Percentiles rank a stretch among this genome's conserved stretches.
phyloP scores from a whole-genome alignment of 1,140 invertebrate species.

The Cydia pomonella region DNA sequence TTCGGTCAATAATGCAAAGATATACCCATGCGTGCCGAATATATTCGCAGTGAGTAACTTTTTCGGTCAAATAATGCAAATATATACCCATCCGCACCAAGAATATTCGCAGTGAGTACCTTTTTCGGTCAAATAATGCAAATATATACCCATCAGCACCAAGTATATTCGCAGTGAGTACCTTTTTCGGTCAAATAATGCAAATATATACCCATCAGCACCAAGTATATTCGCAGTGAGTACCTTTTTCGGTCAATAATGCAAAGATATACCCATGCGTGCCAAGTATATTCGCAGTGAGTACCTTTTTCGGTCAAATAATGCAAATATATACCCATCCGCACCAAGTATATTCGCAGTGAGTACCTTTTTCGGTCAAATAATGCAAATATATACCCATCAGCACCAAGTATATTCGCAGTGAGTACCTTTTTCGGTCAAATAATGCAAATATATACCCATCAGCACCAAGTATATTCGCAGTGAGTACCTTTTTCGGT shows the following conservation, averaged over 20 bases:
- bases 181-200: too few species aligned
- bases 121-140: too few species aligned
- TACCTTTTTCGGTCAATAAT: too few species aligned
- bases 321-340: constrained; percentile 93
- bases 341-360: constrained; percentile 98
- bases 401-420: constrained; percentile 97
- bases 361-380: too few species aligned
- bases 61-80: too few species aligned
- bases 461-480: constrained; percentile 97
- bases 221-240: constrained; percentile 97
- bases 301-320: too few species aligned
- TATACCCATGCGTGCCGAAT: constrained; percentile 95
- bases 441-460: too few species aligned
- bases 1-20: too few species aligned
- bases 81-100: constrained; percentile 96
- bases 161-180: constrained; percentile 97
- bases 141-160: constrained; percentile 94
- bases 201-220: constrained; percentile 94
- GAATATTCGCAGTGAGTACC: constrained; percentile 93
- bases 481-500: constrained; percentile 87
- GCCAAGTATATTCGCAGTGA: constrained; percentile 98
- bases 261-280: constrained; percentile 94
- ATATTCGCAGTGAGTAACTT: constrained; percentile 92
- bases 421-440: constrained; percentile 86
- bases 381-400: constrained; percentile 95